Percentiles rank a stretch among this genome's conserved stretches.
These are phyloP conservation scores for Ectemnius lituratus DNA, from an alignment of 2,888 invertebrate species.

Conservation along the genomic window DNA sequence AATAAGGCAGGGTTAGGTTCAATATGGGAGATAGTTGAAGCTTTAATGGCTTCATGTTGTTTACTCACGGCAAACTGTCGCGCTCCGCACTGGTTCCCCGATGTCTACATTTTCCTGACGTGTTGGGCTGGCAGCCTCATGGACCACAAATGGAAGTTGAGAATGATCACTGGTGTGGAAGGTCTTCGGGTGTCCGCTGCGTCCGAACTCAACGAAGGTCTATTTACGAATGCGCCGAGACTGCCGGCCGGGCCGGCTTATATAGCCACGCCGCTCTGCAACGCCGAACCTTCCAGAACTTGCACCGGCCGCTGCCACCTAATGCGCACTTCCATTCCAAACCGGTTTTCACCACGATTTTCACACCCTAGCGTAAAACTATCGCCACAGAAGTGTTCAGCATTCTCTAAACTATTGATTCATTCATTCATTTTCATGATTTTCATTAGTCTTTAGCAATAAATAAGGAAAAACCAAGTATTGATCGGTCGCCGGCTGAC, in stretches of 20 bases:
- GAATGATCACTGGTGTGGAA: constrained; percentile 48
- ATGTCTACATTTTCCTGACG: constrained; percentile 73
- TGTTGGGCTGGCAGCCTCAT: constrained; percentile 60
- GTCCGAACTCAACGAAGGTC: constrained; percentile 65
- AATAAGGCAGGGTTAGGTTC: too few species aligned
- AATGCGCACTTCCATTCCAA: constrained; percentile 47
- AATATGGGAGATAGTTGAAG: too few species aligned
- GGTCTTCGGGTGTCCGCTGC: constrained; percentile 65
- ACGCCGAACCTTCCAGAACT: constrained; percentile 63
- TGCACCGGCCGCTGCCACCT: constrained; percentile 32
- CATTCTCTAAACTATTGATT: constrained; percentile 10
- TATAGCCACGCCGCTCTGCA: constrained; percentile 70
- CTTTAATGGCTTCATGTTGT: not conserved
- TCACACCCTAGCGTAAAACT: rapidly evolving
- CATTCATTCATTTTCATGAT: rapidly evolving
- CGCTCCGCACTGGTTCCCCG: constrained; percentile 71
- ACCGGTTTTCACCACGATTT: constrained; percentile 7
- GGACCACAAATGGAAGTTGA: constrained; percentile 57
- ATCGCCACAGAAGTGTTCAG: not conserved
- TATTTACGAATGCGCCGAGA: constrained; percentile 72
- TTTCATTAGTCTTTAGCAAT: not conserved
- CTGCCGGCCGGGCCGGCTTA: constrained; percentile 61
- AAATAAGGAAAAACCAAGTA: constrained; percentile 57
- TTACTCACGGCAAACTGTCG: constrained; percentile 70
- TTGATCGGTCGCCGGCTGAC: constrained; percentile 68